Conservation (phyloP, 2,113 vertebrate species). For the Tetrao urogallus region DNA sequence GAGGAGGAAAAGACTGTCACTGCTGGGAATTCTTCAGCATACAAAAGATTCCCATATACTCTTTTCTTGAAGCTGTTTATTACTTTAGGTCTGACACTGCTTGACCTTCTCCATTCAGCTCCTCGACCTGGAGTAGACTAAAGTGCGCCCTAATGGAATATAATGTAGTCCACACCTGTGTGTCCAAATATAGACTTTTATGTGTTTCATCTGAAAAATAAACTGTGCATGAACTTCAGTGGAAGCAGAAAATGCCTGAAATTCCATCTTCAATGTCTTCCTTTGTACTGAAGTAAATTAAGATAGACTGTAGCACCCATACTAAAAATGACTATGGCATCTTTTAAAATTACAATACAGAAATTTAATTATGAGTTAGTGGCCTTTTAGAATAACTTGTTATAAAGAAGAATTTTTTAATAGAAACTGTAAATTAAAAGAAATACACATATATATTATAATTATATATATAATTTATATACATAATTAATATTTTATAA, state of each 20-base stretch:
- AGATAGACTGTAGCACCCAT: neutral
- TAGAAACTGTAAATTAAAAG: neutral
- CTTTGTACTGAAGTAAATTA: neutral
- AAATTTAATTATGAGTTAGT: neutral
- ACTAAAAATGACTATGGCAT: neutral
- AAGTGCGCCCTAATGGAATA: neutral
- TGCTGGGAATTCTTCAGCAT: neutral
- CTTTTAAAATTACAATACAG: neutral
- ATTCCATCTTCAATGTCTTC: neutral
- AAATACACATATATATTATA: too few species aligned
- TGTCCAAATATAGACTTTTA: neutral
- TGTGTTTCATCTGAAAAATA: neutral
- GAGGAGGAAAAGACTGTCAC: neutral
- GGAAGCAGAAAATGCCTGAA: neutral
- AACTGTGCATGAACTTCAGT: neutral
- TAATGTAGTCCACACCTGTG: neutral
- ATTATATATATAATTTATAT: too few species aligned
- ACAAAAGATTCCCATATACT: neutral
- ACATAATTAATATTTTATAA: too few species aligned
- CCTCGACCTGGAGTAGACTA: neutral
- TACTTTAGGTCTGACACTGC: neutral
- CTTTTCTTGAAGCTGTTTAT: neutral
- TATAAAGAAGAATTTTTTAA: neutral
- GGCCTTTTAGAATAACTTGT: neutral
- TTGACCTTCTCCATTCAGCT: neutral